Evolutionary conservation across 2,888 invertebrate genomes (phyloP).

Genomic region (Entomobrya proxima): DNA sequence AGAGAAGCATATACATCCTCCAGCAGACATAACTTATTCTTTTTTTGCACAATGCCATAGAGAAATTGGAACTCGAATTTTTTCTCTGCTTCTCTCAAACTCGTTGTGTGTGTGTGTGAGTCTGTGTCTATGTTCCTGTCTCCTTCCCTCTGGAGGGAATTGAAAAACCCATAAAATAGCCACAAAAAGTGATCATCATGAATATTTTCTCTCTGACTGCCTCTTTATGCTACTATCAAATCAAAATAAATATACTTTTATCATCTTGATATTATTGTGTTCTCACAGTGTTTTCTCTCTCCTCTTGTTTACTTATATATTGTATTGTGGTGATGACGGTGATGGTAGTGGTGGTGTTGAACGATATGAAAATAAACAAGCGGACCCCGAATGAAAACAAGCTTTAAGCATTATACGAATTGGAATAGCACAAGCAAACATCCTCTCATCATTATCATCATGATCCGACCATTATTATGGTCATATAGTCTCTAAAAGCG

Average conservation of each 20-base stretch:
- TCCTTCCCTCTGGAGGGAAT: slow-evolving; percentile 28
- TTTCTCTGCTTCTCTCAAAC: not conserved
- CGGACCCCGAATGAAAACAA: slow-evolving; percentile 5
- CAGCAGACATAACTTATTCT: slow-evolving; percentile 18
- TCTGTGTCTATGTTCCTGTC: not conserved
- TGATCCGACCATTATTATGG: not conserved
- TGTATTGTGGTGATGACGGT: not conserved
- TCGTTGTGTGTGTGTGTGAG: not conserved
- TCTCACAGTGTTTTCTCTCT: not conserved
- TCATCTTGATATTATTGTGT: not conserved
- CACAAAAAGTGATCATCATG: slow-evolving; percentile 40
- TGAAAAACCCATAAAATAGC: slow-evolving; percentile 42
- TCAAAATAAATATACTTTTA: slow-evolving; percentile 35
- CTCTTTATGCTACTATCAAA: not conserved
- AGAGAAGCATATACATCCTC: not conserved
- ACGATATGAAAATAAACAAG: slow-evolving; percentile 34
- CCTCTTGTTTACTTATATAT: not conserved
- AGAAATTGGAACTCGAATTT: slow-evolving; percentile 18
- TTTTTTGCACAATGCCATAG: slow-evolving; percentile 4
- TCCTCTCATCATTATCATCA: not conserved
- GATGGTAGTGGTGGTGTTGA: too few species aligned
- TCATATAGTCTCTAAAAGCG: too few species aligned
- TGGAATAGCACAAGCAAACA: not conserved
- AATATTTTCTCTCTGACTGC: slow-evolving; percentile 23
- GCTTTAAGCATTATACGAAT: slow-evolving; percentile 20